Percentiles rank a stretch among this genome's conserved stretches.
Conservation (phyloP, 2,888 invertebrate species). For the Macaria notata region DNA sequence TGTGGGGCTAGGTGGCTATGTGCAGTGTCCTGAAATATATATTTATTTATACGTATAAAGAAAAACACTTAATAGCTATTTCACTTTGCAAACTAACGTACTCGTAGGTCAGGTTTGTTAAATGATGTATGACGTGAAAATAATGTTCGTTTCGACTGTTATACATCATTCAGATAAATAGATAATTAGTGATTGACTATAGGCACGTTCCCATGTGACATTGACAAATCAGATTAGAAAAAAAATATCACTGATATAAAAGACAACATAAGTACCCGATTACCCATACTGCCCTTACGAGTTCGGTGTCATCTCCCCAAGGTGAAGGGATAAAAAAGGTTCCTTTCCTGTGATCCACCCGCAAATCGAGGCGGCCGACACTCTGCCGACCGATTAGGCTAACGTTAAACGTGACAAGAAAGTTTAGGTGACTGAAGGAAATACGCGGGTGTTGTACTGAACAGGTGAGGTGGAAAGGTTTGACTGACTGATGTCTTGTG, state of each 20-base stretch:
- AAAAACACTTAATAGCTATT: background rate
- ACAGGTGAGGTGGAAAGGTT: no score
- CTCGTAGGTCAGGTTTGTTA: background rate
- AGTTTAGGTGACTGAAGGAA: conserved; percentile 21
- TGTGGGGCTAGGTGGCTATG: no score
- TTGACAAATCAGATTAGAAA: no score
- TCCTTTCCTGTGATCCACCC: conserved; percentile 69
- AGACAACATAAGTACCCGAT: no score
- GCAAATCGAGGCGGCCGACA: conserved; percentile 61
- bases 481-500: no score
- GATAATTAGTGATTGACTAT: no score
- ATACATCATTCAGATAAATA: no score
- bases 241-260: no score
- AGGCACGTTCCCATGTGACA: no score
- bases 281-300: conserved; percentile 8
- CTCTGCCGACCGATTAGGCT: conserved; percentile 65
- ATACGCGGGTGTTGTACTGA: no score
- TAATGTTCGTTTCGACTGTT: background rate
- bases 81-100: background rate
- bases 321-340: conserved; percentile 69
- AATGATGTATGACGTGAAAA: background rate
- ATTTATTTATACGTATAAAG: background rate
- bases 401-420: conserved; percentile 60
- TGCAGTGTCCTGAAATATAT: no score
- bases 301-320: conserved; percentile 15